Evolutionary conservation across 2,888 invertebrate species (phyloP).

Genomic region (Calliopum simillimum): DNA sequence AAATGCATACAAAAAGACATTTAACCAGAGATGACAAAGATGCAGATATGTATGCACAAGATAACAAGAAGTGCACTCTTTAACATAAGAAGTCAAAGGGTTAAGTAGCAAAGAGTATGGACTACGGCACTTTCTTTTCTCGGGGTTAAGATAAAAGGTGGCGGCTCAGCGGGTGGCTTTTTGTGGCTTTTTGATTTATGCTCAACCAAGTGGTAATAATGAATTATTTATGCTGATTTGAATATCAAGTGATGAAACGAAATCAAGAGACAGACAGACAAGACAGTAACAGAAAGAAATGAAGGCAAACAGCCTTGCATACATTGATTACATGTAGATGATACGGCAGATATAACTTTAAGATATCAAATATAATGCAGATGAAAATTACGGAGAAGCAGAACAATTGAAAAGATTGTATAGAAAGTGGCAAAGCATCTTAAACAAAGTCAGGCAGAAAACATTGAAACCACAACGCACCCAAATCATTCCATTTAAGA

Average conservation of each 20-base stretch:
- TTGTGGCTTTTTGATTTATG: slow-evolving; percentile 60
- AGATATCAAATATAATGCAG: slow-evolving; percentile 29
- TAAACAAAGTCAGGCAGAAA: slow-evolving; percentile 7
- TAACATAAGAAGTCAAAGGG: too few species aligned
- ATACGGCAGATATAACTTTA: neutral
- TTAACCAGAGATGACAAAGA: too few species aligned
- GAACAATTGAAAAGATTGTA: slow-evolving; percentile 10
- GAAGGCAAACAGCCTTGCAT: neutral
- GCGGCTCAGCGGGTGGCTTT: too few species aligned
- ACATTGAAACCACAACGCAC: slow-evolving; percentile 57
- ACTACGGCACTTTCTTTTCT: too few species aligned
- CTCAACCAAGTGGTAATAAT: slow-evolving; percentile 63
- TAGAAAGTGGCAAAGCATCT: neutral
- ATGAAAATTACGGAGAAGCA: slow-evolving; percentile 15
- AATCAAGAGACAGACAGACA: slow-evolving; percentile 9
- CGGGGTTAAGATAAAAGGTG: too few species aligned
- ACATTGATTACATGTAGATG: slow-evolving; percentile 1
- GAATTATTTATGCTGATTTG: slow-evolving; percentile 64
- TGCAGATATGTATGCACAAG: too few species aligned
- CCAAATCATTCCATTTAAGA: slow-evolving; percentile 43
- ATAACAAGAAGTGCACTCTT: too few species aligned
- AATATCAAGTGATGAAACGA: slow-evolving; percentile 13
- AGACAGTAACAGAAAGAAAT: neutral
- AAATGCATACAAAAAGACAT: too few species aligned
- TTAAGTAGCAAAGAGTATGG: too few species aligned